Evolutionary conservation across 2,797 vertebrate genomes (phyloP).

Genomic region (Anas georgica): DNA sequence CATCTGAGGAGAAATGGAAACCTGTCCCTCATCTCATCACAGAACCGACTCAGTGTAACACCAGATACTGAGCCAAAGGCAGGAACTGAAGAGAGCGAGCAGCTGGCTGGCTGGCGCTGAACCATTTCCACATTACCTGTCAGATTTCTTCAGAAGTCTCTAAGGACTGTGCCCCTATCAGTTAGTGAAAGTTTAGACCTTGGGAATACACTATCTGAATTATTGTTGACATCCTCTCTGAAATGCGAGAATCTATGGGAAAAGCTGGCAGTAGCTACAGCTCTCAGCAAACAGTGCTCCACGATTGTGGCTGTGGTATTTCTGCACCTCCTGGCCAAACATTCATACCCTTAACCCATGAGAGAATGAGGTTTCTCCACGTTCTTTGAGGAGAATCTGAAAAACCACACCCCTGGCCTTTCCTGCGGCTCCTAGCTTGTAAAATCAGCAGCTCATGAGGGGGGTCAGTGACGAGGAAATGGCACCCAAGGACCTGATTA

Average conservation of each 20-base stretch:
- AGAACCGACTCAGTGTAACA: background rate
- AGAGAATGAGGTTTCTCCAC: accelerated
- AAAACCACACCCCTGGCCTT: background rate
- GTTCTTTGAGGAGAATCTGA: background rate
- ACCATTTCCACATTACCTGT: slow-evolving; percentile 20
- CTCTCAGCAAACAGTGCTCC: background rate
- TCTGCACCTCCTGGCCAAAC: background rate
- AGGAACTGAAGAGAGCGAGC: background rate
- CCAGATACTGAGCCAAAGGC: background rate
- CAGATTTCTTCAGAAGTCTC: background rate
- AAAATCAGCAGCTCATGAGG: background rate
- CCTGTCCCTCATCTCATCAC: background rate
- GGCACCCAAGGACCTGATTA: accelerated
- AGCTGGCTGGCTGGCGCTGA: background rate
- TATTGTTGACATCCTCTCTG: background rate
- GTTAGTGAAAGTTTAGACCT: slow-evolving; percentile 28
- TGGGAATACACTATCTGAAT: background rate
- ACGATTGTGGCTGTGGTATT: background rate
- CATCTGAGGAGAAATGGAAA: background rate
- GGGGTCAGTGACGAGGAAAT: background rate
- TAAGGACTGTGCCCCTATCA: slow-evolving; percentile 2
- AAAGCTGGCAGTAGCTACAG: background rate
- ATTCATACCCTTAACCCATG: background rate
- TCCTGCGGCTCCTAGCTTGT: background rate
- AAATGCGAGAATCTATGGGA: background rate